Percentiles rank a stretch among this genome's conserved stretches.
Evolutionary conservation across 2,797 vertebrate species (phyloP).

Genomic region (Epinephelus malabaricus): DNA sequence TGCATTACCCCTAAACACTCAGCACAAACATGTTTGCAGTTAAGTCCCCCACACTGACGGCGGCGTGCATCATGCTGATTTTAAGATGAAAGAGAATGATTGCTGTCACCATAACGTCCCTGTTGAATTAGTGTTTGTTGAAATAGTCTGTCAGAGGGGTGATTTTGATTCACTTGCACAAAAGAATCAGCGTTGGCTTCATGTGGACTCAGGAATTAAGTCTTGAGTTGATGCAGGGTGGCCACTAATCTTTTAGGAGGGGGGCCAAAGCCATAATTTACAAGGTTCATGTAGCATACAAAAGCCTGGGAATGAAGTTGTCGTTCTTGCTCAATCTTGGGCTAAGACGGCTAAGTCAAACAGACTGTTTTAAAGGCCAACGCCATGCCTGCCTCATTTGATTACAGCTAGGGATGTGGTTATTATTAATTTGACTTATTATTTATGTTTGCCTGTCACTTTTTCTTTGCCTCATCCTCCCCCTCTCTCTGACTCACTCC

Average conservation of each 20-base stretch:
- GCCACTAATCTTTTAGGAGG: slow-evolving; percentile 63
- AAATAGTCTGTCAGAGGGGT: slow-evolving; percentile 37
- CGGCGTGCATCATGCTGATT: slow-evolving; percentile 33
- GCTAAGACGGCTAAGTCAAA: slow-evolving; percentile 68
- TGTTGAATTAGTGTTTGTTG: slow-evolving; percentile 35
- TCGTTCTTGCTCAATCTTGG: slow-evolving; percentile 57
- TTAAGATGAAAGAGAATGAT: slow-evolving; percentile 37
- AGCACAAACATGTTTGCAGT: background rate
- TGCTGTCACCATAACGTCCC: slow-evolving; percentile 23
- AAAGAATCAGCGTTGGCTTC: slow-evolving; percentile 46
- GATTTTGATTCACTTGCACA: slow-evolving; percentile 46
- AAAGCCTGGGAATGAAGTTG: slow-evolving; percentile 62
- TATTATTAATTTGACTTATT: slow-evolving; percentile 76
- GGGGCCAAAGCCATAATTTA: slow-evolving; percentile 62
- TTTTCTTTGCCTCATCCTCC: slow-evolving; percentile 54
- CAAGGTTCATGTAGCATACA: slow-evolving; percentile 64
- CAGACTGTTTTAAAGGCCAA: slow-evolving; percentile 73
- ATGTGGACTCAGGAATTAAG: slow-evolving; percentile 57
- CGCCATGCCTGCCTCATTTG: slow-evolving; percentile 64
- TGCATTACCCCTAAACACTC: background rate
- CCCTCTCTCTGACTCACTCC: slow-evolving; percentile 18
- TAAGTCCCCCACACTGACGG: slow-evolving; percentile 4
- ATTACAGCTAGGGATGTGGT: slow-evolving; percentile 65
- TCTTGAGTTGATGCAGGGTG: slow-evolving; percentile 60
- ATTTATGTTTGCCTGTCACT: slow-evolving; percentile 68